These are phyloP conservation scores for Mobula hypostoma DNA, from an alignment of 2,113 vertebrate species.

Conservation along the genomic window DNA sequence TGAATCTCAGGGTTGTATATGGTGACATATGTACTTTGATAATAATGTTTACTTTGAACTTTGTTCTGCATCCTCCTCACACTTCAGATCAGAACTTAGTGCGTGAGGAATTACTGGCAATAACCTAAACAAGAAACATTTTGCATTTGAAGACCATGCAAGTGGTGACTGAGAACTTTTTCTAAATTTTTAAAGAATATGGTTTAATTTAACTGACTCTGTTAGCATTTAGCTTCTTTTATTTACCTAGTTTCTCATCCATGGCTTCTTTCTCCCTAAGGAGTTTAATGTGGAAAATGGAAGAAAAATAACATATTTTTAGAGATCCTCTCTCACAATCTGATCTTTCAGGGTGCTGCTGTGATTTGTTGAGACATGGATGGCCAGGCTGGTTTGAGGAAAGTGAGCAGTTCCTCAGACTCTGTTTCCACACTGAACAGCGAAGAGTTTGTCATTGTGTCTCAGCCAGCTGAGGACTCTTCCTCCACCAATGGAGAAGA, in stretches of 20 bases:
- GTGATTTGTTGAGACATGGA: constrained; percentile 63
- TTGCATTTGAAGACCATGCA: neutral
- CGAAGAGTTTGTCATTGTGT: constrained; percentile 87
- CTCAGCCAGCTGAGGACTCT: constrained; percentile 61
- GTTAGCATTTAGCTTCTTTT: neutral
- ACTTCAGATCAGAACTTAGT: neutral
- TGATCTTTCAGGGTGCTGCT: constrained; percentile 4
- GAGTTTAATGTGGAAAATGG: neutral
- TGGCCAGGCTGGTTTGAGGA: constrained; percentile 69
- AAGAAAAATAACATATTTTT: neutral
- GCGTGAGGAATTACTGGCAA: neutral
- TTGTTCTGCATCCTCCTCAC: too few relatives aligned
- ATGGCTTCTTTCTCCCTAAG: neutral
- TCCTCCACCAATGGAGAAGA: constrained; percentile 63
- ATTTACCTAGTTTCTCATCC: neutral
- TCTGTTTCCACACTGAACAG: constrained; percentile 75
- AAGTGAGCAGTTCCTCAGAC: constrained; percentile 73
- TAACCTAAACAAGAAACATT: neutral
- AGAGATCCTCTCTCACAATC: neutral
- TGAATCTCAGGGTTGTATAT: too few relatives aligned
- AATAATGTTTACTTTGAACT: too few relatives aligned
- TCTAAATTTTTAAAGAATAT: neutral
- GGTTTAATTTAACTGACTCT: neutral
- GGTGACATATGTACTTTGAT: too few relatives aligned
- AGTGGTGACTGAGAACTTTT: neutral